These are phyloP conservation scores for Chymomyza fuscimana DNA, from an alignment of 2,888 invertebrate species.

Conservation along the genomic window DNA sequence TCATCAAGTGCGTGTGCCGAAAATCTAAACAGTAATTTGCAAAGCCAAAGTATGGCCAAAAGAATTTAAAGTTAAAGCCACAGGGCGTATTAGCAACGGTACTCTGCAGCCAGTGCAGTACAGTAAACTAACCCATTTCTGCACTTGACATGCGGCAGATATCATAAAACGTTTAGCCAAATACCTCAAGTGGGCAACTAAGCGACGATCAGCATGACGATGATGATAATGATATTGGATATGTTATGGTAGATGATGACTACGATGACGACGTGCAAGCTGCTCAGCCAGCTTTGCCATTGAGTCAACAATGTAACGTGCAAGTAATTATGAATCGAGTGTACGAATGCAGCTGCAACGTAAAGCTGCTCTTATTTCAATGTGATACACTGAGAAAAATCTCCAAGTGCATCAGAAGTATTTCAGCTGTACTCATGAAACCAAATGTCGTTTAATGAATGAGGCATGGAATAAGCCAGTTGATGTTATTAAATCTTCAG, in stretches of 20 bases:
- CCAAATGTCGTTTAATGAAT: too few species aligned
- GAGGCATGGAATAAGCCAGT: too few species aligned
- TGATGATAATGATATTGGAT: not conserved
- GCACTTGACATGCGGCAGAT: not conserved
- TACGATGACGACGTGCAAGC: not conserved
- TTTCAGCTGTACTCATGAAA: too few species aligned
- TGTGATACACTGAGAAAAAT: slow-evolving; percentile 5
- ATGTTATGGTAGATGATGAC: not conserved
- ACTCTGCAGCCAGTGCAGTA: slow-evolving; percentile 45
- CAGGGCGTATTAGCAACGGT: slow-evolving; percentile 59
- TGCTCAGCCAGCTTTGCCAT: not conserved
- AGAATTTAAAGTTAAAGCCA: slow-evolving; percentile 29
- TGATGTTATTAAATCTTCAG: too few species aligned
- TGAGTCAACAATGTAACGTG: not conserved
- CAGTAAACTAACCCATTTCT: not conserved
- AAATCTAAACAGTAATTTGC: not conserved
- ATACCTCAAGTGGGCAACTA: slow-evolving; percentile 22
- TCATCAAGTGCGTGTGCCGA: slow-evolving; percentile 45
- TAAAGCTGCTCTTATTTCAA: slow-evolving; percentile 13
- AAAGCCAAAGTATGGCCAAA: not conserved
- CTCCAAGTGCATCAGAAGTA: not conserved
- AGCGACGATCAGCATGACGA: not conserved
- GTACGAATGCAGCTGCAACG: slow-evolving; percentile 29
- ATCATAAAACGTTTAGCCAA: slow-evolving; percentile 65
- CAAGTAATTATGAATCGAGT: slow-evolving; percentile 66